phyloP scores from a whole-genome alignment of 1,140 invertebrate genomes.

The Drosophila sproati region DNA sequence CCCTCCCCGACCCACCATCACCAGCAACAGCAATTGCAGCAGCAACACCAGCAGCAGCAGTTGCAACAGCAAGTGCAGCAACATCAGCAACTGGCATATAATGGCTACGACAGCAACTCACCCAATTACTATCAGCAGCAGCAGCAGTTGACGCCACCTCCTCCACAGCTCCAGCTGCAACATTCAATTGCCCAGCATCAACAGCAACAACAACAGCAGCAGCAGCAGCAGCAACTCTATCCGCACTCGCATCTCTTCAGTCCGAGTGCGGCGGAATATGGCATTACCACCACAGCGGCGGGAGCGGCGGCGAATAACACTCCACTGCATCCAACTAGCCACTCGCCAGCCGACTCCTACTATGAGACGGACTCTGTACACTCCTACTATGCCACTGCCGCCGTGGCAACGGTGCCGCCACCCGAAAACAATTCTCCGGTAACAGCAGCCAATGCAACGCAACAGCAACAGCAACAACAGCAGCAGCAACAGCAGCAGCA shows the following conservation, averaged over 20 bases:
- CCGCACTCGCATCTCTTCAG: constrained; percentile 82
- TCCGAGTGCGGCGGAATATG: constrained; percentile 83
- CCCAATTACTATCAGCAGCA: constrained; percentile 52
- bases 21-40: constrained; percentile 57
- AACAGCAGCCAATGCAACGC: constrained; percentile 68
- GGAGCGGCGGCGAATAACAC: constrained; percentile 45
- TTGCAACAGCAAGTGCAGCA: constrained; percentile 41
- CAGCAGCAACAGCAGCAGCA: constrained; percentile 63
- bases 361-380: constrained; percentile 81
- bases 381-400: constrained; percentile 79
- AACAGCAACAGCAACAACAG: constrained; percentile 62
- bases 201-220: constrained; percentile 44
- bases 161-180: constrained; percentile 45
- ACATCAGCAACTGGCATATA: constrained; percentile 55
- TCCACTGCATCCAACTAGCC: constrained; percentile 72
- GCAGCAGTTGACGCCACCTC: constrained; percentile 50
- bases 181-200: constrained; percentile 55
- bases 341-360: constrained; percentile 79
- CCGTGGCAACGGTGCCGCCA: constrained; percentile 74
- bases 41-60: constrained; percentile 36
- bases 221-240: constrained; percentile 59
- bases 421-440: constrained; percentile 84
- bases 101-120: constrained; percentile 52
- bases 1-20: constrained; percentile 65
- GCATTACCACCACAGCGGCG: constrained; percentile 71